Evolutionary conservation across 2,888 invertebrate genomes (phyloP).

Genomic region (Pammene aurita): DNA sequence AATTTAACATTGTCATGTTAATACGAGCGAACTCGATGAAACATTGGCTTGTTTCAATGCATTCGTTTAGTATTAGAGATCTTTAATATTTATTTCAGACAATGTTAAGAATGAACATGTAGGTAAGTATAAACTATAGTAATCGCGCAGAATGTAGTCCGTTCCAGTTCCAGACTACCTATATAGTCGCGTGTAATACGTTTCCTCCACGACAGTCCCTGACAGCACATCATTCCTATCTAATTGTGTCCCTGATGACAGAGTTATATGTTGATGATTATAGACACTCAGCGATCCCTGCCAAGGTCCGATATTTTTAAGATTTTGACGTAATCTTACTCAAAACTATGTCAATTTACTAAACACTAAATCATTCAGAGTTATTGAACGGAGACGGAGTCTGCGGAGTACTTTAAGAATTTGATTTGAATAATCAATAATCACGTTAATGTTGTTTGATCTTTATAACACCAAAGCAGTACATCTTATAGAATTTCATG

Average conservation of each 20-base stretch:
- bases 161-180: background rate
- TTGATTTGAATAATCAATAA: background rate
- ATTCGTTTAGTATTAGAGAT: too few relatives aligned
- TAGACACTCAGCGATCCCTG: constrained; percentile 55
- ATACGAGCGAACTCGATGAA: too few relatives aligned
- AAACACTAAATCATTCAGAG: constrained; percentile 12
- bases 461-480: background rate
- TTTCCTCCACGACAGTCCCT: constrained; percentile 46
- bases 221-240: constrained; percentile 54
- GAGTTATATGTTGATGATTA: constrained; percentile 66
- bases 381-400: background rate
- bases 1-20: too few relatives aligned
- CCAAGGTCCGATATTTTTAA: constrained; percentile 55
- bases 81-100: too few relatives aligned
- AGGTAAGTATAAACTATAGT: background rate
- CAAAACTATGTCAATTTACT: constrained; percentile 27
- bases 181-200: constrained; percentile 39
- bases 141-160: background rate
- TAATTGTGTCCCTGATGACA: constrained; percentile 68
- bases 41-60: too few relatives aligned
- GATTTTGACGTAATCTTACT: constrained; percentile 59
- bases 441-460: background rate
- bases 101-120: too few relatives aligned
- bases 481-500: background rate
- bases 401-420: background rate